Conservation (phyloP, 1,140 invertebrate genomes). For the Dendrolimus punctatus region DNA sequence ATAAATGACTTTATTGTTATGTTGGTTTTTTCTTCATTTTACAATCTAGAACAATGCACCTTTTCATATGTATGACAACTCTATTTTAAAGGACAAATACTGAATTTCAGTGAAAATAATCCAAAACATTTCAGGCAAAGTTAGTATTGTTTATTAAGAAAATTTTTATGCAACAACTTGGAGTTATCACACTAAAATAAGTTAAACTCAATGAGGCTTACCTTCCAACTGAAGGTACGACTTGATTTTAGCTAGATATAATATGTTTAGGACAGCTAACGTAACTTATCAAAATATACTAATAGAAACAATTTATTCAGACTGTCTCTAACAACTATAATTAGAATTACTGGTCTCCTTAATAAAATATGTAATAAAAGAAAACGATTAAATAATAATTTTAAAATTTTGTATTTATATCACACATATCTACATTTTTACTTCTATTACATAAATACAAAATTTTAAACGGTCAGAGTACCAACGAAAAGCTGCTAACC, state of each 20-base stretch:
- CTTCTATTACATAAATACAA: conserved; percentile 73
- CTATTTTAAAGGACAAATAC: background rate
- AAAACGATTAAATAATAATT: conserved; percentile 56
- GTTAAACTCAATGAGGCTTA: conserved; percentile 61
- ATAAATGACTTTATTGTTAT: too few relatives aligned
- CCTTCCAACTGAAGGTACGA: conserved; percentile 42
- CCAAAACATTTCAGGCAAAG: conserved; percentile 60
- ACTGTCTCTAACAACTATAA: conserved; percentile 52
- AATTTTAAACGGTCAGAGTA: conserved; percentile 67
- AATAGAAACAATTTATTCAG: conserved; percentile 60
- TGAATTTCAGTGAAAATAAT: conserved; percentile 24
- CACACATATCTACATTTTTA: conserved; percentile 71
- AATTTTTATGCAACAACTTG: conserved; percentile 66
- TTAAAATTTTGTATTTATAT: conserved; percentile 74
- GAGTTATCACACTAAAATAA: conserved; percentile 65
- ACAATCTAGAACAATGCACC: too few relatives aligned
- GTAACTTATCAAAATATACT: conserved; percentile 68
- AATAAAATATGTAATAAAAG: conserved; percentile 60
- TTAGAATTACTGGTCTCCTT: conserved; percentile 52
- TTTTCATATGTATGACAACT: background rate
- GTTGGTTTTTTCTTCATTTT: too few relatives aligned
- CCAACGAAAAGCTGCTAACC: conserved; percentile 69
- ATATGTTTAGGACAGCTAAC: conserved; percentile 56
- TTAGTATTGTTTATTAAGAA: conserved; percentile 67
- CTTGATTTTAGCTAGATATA: conserved; percentile 49